Conservation (phyloP, 2,113 vertebrate species). For the Heloderma charlesbogerti region DNA sequence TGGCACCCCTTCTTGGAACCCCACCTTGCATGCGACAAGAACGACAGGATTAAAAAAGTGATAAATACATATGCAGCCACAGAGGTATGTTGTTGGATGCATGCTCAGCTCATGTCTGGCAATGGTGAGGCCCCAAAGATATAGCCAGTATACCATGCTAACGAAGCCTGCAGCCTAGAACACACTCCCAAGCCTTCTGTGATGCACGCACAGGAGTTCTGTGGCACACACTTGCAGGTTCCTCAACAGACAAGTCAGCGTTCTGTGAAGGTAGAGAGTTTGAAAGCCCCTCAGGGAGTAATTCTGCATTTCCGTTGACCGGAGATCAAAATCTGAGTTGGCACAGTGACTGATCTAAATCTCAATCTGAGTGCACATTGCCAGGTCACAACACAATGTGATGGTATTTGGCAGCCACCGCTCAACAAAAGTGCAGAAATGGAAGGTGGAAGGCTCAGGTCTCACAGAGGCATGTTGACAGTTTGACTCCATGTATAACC, state of each 20-base stretch:
- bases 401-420: neutral
- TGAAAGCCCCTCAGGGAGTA: too few relatives aligned
- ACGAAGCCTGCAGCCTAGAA: neutral
- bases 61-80: neutral
- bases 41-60: neutral
- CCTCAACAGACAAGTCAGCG: neutral
- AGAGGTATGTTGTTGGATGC: neutral
- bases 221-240: neutral
- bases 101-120: neutral
- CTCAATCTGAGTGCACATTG: neutral
- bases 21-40: neutral
- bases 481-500: neutral
- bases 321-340: neutral
- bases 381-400: neutral
- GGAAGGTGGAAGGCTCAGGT: neutral
- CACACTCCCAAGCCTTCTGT: neutral
- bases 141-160: neutral
- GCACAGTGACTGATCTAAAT: neutral
- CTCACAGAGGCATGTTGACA: too few relatives aligned
- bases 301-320: neutral
- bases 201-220: neutral
- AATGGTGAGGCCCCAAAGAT: neutral
- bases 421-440: neutral
- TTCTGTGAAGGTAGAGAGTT: neutral
- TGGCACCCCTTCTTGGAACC: neutral